Base-by-base conservation (phyloP, 2,797 vertebrate genomes). In the Characodon lateralis region DNA sequence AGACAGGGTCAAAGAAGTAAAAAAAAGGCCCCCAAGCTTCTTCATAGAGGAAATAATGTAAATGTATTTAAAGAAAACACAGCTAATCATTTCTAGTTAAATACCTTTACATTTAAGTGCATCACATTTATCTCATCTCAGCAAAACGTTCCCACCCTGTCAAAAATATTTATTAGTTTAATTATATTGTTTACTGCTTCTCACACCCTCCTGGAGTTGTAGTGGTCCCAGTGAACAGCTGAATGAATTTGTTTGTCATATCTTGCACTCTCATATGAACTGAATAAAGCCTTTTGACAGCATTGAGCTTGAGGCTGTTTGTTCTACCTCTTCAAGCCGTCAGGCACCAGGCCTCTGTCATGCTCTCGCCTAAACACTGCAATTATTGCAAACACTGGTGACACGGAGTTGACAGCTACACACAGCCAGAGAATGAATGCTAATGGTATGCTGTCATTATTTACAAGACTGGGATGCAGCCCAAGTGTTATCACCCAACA, bases 401-500 rank as follows among this genome's bases (percentile, higher is more conserved):
- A 94, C 90, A 81, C 22, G 16, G 80, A 85, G 80, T 85, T 93
- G 92, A 94, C 92, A 92, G 92, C 83, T 91, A 85, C 86, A 85
- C 78, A 82, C 85, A 77, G 76, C 85, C 81, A 74, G 87, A 89
- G 88, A 93, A 92, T 90, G 78, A 93, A 94, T 84, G 90, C 90
- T 90, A 94, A 92, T 91, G 91, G 93, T 89, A 93, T 91, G 90
- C 91, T 92, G 93, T 94, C 92, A 94, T 94, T 94, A 93, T 94
- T 91, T 94, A 94, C 90, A 94, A 88, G 83, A 84, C 94, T 93
- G 94, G 94, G 92, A 94, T 78, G 83, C n/a, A 59, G 84, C 89
- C 93, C 91, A 94, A 93, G 89, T 87, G 89, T 90, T 93, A 92
- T 93, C 92, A 92, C 91, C 90, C 93, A 92, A 88, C 79, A 88